Evolutionary conservation across 2,888 invertebrate species (phyloP).

Genomic region (Kryphioiulus occultus): DNA sequence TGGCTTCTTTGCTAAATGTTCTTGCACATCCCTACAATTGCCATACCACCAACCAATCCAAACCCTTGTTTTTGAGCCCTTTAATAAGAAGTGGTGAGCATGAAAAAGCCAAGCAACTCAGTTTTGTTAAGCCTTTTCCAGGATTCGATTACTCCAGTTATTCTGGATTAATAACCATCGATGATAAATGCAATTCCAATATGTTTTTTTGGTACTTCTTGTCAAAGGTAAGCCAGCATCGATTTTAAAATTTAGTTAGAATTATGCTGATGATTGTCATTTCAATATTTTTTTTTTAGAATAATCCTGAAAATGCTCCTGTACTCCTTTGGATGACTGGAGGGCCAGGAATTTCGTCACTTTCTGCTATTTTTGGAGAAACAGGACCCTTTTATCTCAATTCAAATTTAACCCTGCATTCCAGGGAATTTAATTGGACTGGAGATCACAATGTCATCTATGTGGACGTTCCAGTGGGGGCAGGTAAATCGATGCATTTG

Average conservation of each 20-base stretch:
- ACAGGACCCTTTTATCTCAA: not conserved
- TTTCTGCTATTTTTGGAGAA: not conserved
- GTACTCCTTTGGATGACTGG: conserved; percentile 36
- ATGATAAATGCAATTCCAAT: not conserved
- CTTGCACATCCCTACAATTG: not conserved
- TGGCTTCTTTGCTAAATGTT: not conserved
- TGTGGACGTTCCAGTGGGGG: conserved; percentile 1
- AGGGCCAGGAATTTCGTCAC: conserved; percentile 9
- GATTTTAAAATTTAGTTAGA: not conserved
- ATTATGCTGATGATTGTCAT: no score
- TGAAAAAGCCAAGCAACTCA: not conserved
- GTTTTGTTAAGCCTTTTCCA: conserved; percentile 38
- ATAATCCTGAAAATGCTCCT: conserved; percentile 3
- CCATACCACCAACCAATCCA: not conserved
- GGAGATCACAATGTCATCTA: not conserved
- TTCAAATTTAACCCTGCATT: not conserved
- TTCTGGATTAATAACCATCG: conserved; percentile 40
- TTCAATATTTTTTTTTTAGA: conserved; percentile 36
- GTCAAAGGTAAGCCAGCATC: not conserved
- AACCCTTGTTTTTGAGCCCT: conserved; percentile 31
- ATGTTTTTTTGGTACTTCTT: conserved; percentile 47
- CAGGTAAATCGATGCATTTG: not conserved
- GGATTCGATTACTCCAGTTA: conserved; percentile 29
- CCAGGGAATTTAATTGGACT: conserved; percentile 8
- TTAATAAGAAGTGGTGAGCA: not conserved